Base-by-base conservation (phyloP, 2,113 vertebrate genomes). In the Triplophysa siluroides region DNA sequence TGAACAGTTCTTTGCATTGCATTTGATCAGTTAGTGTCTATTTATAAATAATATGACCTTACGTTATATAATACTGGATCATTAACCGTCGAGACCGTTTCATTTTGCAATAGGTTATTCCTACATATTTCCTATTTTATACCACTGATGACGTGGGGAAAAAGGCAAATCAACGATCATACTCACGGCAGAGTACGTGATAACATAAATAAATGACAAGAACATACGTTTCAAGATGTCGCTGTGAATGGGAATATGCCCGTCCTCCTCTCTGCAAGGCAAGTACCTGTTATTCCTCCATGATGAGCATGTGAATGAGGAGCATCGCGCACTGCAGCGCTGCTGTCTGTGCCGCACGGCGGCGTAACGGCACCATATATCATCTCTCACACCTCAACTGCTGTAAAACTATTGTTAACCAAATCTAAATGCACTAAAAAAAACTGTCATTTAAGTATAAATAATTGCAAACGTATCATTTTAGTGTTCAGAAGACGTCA, bases 241-340 rank as follows among this genome's bases (percentile, higher is more conserved):
- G 75, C 66, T 58, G 52, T 67, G 64, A 41, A 45, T 60, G 45
- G 2, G 38, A 50, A 50, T 66, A 70, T 50, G 66, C 58, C 38
- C 7, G 73, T 88, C 71, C 74, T 85, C 78, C 76, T 85, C 87
- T 86, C 84, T 87, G 66, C 65, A 80, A 82, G 75, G 3, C 83
- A 78, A 84, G 71, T 84, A 76, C 73, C 81, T 86, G 87, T 85
- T 66, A 45, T 78, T 81, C 89, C 87, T 90, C 89, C 90, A 90
- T 91, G 88, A 88, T 89, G 87, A 86, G 65, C 75, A 52, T 58
- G 78, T 81, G 85, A 83, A 81, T 66, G 78, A 72, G 62, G 24
- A 78, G 76, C 76, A 87, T 79, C 54, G 76, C 54, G 76, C 79
- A 83, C 70, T 84, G 86, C 87, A 81, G 71, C 63, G 33, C 78